Evolutionary conservation across 2,113 vertebrate genomes (phyloP).

Genomic region (Mohoua ochrocephala): DNA sequence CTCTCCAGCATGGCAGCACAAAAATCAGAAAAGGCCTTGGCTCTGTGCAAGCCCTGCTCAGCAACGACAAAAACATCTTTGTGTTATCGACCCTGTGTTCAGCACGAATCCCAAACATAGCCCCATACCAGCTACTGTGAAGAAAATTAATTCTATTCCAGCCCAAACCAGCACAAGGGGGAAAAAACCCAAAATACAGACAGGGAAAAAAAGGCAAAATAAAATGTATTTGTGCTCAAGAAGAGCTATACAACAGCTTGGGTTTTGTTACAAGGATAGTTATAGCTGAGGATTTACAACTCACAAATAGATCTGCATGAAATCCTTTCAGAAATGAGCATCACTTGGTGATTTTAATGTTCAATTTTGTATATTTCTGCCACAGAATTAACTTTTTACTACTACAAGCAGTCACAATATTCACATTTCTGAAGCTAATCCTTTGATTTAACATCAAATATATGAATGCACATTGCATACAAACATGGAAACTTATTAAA

Average conservation of each 20-base stretch:
- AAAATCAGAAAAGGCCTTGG: background rate
- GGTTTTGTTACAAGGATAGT: background rate
- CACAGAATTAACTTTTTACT: background rate
- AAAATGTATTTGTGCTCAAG: background rate
- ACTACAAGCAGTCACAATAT: background rate
- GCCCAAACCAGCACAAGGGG: background rate
- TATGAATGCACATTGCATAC: background rate
- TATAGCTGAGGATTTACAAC: background rate
- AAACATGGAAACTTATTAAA: background rate
- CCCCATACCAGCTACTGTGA: background rate
- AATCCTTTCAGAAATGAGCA: background rate
- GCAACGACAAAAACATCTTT: background rate
- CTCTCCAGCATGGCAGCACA: rapidly evolving
- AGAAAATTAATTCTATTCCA: background rate
- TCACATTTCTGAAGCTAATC: background rate
- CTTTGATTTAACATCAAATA: background rate
- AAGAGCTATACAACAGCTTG: background rate
- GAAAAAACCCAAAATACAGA: background rate
- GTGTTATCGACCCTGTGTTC: background rate
- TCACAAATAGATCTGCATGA: background rate
- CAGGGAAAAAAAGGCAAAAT: background rate
- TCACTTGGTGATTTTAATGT: background rate
- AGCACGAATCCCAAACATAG: background rate
- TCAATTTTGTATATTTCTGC: background rate
- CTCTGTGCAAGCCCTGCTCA: background rate